Percentiles rank a stretch among this genome's conserved stretches.
phyloP scores from a whole-genome alignment of 2,113 vertebrate genomes.

The Malurus alboscapulatus region DNA sequence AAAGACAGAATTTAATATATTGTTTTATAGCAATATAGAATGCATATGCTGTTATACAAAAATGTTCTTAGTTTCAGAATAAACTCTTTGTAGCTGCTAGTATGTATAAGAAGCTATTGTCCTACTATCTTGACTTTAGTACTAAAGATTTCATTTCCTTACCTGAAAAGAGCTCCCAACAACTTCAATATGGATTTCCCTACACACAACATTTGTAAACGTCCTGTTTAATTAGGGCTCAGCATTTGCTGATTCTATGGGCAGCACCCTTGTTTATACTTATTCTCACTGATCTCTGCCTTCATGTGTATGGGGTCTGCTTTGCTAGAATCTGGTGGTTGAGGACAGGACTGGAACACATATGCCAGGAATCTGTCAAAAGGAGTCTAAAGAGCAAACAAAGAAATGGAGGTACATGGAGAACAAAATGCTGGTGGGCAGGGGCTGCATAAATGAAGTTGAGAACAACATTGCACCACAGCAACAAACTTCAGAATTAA shows the following conservation, averaged over 20 bases:
- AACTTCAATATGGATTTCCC: neutral
- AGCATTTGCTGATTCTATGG: rapidly evolving
- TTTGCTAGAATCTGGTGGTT: neutral
- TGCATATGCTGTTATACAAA: neutral
- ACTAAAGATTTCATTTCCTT: neutral
- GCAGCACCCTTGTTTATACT: neutral
- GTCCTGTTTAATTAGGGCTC: neutral
- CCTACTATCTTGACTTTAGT: neutral
- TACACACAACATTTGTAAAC: neutral
- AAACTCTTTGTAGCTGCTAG: neutral
- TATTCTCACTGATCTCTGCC: neutral
- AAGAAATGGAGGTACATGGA: neutral
- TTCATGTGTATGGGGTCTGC: neutral
- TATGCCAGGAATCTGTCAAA: neutral
- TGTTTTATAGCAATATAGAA: neutral
- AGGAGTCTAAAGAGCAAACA: neutral
- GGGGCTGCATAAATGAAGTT: neutral
- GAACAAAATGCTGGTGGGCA: neutral
- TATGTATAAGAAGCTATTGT: neutral
- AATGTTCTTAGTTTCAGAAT: neutral
- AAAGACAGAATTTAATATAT: neutral
- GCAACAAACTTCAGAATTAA: neutral
- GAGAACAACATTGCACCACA: neutral
- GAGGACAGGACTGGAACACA: neutral
- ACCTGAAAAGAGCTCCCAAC: neutral